Evolutionary conservation across 35 echinoderm and acorn worm species (phyloP).

Genomic region (Anneissia japonica): DNA sequence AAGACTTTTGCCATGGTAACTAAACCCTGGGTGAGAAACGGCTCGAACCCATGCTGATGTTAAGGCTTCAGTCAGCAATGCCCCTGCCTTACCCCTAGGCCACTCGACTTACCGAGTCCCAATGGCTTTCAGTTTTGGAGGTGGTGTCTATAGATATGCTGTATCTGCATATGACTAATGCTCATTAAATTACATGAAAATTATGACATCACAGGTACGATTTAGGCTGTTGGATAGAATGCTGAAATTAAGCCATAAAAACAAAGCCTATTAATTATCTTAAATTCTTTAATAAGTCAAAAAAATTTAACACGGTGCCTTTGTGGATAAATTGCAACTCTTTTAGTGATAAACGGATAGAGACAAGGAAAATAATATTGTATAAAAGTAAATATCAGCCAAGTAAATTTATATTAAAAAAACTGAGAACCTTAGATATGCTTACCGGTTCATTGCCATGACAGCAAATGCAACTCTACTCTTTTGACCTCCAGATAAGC

Average conservation of each 20-base stretch:
- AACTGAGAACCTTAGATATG: not conserved
- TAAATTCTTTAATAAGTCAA: not conserved
- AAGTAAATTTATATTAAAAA: not conserved
- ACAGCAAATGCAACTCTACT: constrained; percentile 89
- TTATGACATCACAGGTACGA: no score
- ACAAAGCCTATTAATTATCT: not conserved
- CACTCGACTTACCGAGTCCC: no score
- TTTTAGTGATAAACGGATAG: not conserved
- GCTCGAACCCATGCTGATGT: no score
- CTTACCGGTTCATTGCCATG: constrained; percentile 89
- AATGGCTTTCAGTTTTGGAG: not conserved
- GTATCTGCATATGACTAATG: not conserved
- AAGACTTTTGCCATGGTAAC: no score
- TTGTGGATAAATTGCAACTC: not conserved
- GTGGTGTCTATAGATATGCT: not conserved
- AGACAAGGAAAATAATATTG: not conserved
- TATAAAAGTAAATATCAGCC: not conserved
- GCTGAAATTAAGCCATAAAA: no score
- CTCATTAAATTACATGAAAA: no score
- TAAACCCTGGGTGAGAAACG: no score
- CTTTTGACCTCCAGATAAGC: constrained; percentile 94
- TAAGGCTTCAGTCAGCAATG: no score
- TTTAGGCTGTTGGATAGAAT: no score
- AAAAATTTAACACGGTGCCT: not conserved
- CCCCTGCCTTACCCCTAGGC: no score